A percentile compares a stretch with the other conserved stretches of the same genome.
phyloP scores from a whole-genome alignment of 1,140 invertebrate species.

The Stegodyphus dumicola region DNA sequence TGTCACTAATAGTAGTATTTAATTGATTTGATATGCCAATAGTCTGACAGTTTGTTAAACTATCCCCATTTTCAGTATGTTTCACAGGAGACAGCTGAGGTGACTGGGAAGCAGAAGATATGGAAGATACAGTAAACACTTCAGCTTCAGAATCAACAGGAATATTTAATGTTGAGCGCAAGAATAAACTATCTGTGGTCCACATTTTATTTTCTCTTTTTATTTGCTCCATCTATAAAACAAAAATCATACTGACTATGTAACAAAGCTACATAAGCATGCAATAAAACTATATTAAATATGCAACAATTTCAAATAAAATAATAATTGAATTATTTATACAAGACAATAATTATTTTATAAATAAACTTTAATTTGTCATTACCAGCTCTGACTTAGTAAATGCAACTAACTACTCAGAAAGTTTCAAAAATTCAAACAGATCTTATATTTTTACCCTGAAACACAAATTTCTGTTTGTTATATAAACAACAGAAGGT shows the following conservation, averaged over 20 bases:
- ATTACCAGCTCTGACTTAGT: not conserved
- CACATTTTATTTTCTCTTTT: slow-evolving; percentile 86
- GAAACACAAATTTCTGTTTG: too few species aligned
- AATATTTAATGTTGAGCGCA: slow-evolving; percentile 83
- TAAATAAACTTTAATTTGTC: not conserved
- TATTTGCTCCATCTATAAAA: slow-evolving; percentile 86
- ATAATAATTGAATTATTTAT: not conserved
- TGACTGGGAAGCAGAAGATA: slow-evolving; percentile 26
- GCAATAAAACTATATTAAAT: too few species aligned
- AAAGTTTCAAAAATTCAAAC: too few species aligned
- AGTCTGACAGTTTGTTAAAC: slow-evolving; percentile 25
- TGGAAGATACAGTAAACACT: slow-evolving; percentile 43
- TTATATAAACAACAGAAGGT: too few species aligned
- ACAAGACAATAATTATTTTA: not conserved
- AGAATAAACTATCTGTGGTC: slow-evolving; percentile 88
- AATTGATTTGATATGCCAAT: slow-evolving; percentile 27
- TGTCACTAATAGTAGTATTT: slow-evolving; percentile 53
- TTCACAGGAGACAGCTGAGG: slow-evolving; percentile 25
- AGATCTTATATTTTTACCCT: too few species aligned
- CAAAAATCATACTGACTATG: not conserved
- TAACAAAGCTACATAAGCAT: too few species aligned
- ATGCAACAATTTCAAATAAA: not conserved
- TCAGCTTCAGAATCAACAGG: slow-evolving; percentile 71
- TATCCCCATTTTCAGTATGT: slow-evolving; percentile 18
- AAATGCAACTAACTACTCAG: too few species aligned